phyloP scores from a whole-genome alignment of 2,888 invertebrate genomes.

The Zonitis immaculata region DNA sequence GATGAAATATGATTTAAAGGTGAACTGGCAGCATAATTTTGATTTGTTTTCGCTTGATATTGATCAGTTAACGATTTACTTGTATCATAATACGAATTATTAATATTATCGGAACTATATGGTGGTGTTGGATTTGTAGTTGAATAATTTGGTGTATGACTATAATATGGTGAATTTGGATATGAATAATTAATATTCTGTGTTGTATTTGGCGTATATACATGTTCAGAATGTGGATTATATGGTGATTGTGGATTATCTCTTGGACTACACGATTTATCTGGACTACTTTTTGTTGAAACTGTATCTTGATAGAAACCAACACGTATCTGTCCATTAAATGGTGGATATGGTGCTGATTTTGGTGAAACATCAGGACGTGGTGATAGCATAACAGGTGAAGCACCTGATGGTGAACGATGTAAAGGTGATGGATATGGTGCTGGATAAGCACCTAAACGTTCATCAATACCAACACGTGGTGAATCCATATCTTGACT shows the following conservation, averaged over 20 bases:
- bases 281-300: constrained; percentile 78
- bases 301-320: constrained; percentile 86
- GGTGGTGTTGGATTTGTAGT: constrained; percentile 52
- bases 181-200: constrained; percentile 43
- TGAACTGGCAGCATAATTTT: constrained; percentile 44
- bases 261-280: constrained; percentile 77
- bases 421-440: constrained; percentile 69
- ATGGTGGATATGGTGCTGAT: constrained; percentile 63
- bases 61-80: constrained; percentile 50
- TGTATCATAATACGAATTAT: constrained; percentile 56
- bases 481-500: constrained; percentile 74
- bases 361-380: constrained; percentile 63
- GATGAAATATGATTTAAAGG: constrained; percentile 39
- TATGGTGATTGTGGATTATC: constrained; percentile 61
- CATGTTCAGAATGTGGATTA: constrained; percentile 54
- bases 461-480: constrained; percentile 58
- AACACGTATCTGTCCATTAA: constrained; percentile 80
- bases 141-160: constrained; percentile 42
- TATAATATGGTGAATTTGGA: constrained; percentile 42
- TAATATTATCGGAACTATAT: constrained; percentile 36
- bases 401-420: constrained; percentile 66
- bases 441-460: constrained; percentile 60
- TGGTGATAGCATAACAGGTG: constrained; percentile 62
- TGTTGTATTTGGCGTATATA: constrained; percentile 56
- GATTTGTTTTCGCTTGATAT: constrained; percentile 46